Evolutionary conservation across 2,113 vertebrate species (phyloP), one percentile per base, ranked within the genome.

Genomic region (Cyprinodon variegatus): DNA sequence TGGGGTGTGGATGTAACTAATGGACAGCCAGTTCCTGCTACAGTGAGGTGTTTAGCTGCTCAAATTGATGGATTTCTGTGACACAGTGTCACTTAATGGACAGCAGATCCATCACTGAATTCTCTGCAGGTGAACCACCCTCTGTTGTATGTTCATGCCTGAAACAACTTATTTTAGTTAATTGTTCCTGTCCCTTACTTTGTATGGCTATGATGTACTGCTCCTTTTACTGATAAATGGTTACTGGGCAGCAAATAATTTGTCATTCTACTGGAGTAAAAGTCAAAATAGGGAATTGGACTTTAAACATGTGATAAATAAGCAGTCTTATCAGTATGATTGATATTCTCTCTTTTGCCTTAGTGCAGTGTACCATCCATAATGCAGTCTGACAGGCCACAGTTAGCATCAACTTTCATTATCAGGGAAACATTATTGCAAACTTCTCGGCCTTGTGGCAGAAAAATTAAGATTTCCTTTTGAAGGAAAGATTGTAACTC

Each of bases 241-340:
- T 46, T 53, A 46, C 72, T 14, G 63, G 41, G 66, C 66, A 75
- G 62, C 39, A 53, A 15, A 71, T 46, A 43, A 73, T 86, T 84
- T 80, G 65, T 90, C 79, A 84, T 84, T 85, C 67, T 46, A 41
- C 70, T 70, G 73, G 72, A 89, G 59, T 79, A 74, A 67, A 85
- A 86, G 70, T 87, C 83, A 86, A 74, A 86, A 85, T 76, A 82
- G 83, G 76, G 82, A 85, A 89, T 65, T 63, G 48, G 57, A 48
- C 45, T 76, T 68, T 83, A 82, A 86, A 84, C 77, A 65, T 45
- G 74, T 84, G 73, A 86, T 78, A 76, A 88, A 86, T 76, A 78
- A 74, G 37, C 67, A 64, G 62, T 68, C 65, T 78, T 67, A 69
- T 83, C 77, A 70, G 72, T 50, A 22, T 84, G 88, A 89, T 66